Percentiles rank a stretch among this genome's conserved stretches.
Evolutionary conservation across 2,113 vertebrate species (phyloP).

Genomic region (Australoheros scitulus): DNA sequence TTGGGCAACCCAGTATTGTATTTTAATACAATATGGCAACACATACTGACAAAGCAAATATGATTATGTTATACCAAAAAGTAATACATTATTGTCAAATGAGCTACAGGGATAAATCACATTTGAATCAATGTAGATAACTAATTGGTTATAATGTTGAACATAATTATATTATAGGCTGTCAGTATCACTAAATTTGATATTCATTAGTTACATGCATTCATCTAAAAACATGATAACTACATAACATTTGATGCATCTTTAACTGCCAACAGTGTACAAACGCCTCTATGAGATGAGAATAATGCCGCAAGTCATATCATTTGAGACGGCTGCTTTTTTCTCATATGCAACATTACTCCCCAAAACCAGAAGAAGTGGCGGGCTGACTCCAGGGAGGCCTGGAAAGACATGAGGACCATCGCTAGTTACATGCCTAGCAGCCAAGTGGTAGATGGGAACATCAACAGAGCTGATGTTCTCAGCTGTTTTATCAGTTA

Average conservation of each 20-base stretch:
- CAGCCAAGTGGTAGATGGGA: neutral
- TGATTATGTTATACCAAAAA: neutral
- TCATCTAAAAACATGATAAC: neutral
- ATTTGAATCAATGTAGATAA: neutral
- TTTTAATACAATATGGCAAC: neutral
- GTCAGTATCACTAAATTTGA: neutral
- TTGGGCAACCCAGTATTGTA: neutral
- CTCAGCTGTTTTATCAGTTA: neutral
- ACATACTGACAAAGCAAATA: neutral
- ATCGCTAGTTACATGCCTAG: neutral
- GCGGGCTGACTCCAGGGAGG: neutral
- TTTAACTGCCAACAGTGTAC: neutral
- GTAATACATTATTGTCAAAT: neutral
- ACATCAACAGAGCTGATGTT: neutral
- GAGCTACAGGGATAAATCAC: neutral
- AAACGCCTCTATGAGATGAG: neutral
- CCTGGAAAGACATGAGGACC: neutral
- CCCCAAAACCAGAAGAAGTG: neutral
- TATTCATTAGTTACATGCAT: neutral
- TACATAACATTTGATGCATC: neutral
- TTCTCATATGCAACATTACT: neutral
- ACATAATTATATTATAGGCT: neutral
- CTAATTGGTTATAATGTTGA: neutral
- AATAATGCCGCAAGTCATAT: neutral
- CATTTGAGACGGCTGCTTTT: neutral